Evolutionary conservation across 1,140 invertebrate genomes (phyloP), one percentile per base, ranked within the genome.

Genomic region (Brachionus sp.): DNA sequence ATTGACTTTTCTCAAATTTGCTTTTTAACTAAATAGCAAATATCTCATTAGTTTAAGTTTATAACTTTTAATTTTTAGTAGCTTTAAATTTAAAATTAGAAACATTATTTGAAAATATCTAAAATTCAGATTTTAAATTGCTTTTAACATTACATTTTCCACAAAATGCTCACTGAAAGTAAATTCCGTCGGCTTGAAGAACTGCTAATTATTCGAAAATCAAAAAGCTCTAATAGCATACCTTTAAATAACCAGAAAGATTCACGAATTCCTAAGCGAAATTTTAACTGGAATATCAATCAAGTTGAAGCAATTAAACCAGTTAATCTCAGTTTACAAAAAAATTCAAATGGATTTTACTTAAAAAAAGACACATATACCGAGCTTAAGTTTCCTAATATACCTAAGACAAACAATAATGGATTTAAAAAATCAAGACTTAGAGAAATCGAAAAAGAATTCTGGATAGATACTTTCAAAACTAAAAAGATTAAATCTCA

Each of bases 1-100:
- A 70, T 70, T 70, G 66, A 70, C 66, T 70, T 39, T 70, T 37
- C 25, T 33, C 29, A 70, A 37, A 39, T 70, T 70, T 70, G 12
- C 2, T 42, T 70, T 70, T 70, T n/a, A 13, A 35, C 29, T 68
- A 35, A 68, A 68, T 29, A 70, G 66, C 66, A 70, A 70, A 70
- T 70, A 39, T 70, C 33, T 70, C 37, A 70, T 70, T 33, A 39
- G 37, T 5, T 7, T 5, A 37, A 39, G 16, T 70, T 70, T 10
- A 42, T 44, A 16, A 19, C 37, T 70, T 70, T 16, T 39, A n/a
- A 70, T 39, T 16, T 70, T 70, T n/a, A 39, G 33, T 19, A 70
- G 19, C 66, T 39, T 42, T 70, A 16, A 70, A 29, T 39, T 39
- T 4, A 10, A 25, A 37, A 37, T 19, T 39, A 70, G 16, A 10